Percentiles rank a stretch among this genome's conserved stretches.
Evolutionary conservation across 2,113 vertebrate species (phyloP).

Genomic region (Chrysemys picta): DNA sequence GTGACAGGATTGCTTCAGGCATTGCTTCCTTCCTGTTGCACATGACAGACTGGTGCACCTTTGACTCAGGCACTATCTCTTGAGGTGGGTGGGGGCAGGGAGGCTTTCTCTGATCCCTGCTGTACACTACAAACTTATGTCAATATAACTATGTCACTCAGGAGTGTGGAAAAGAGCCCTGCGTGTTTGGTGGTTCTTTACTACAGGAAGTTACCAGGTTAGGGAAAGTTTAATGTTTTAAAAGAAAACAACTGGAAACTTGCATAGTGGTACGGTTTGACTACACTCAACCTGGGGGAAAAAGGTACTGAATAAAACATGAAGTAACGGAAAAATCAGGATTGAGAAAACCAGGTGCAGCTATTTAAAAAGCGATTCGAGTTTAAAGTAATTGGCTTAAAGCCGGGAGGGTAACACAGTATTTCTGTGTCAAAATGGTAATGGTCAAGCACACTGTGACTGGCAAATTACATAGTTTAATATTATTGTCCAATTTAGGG

Average conservation of each 20-base stretch:
- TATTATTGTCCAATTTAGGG: background rate
- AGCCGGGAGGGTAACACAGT: background rate
- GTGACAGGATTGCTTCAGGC: background rate
- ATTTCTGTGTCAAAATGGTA: background rate
- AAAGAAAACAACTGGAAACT: constrained; percentile 66
- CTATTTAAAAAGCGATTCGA: background rate
- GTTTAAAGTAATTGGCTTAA: background rate
- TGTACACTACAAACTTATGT: background rate
- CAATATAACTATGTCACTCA: too few species aligned
- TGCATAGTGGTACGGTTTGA: constrained; percentile 48
- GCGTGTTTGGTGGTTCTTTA: background rate
- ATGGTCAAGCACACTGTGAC: background rate
- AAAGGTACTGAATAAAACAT: constrained; percentile 40
- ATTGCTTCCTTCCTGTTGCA: background rate
- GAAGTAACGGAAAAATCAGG: constrained; percentile 52
- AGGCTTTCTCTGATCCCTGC: background rate
- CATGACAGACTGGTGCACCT: background rate
- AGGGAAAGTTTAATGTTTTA: constrained; percentile 56
- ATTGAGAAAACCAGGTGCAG: constrained; percentile 40
- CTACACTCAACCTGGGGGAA: constrained; percentile 38
- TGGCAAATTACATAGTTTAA: background rate
- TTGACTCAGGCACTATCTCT: too few species aligned
- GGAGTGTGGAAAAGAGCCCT: background rate
- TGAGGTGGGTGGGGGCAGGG: fast-evolving
- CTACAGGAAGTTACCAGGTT: constrained; percentile 51